A percentile compares a stretch with the other conserved stretches of the same genome.
Evolutionary conservation across 1,140 invertebrate species (phyloP).

Genomic region (Phocides pigmalion): DNA sequence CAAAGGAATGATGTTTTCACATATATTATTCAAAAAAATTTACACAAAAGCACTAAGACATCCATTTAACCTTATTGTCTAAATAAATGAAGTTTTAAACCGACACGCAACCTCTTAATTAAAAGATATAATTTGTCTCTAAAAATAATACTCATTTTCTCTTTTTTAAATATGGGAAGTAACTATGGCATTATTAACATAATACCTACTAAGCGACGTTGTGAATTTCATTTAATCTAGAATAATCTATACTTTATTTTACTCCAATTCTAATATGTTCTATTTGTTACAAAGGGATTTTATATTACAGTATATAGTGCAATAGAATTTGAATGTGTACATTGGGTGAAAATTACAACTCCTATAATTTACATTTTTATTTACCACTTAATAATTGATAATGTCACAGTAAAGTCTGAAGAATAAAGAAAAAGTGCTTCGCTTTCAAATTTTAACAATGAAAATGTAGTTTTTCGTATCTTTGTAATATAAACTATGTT

Average conservation of each 20-base stretch:
- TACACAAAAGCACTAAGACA: conserved; percentile 85
- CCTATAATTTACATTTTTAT: conserved; percentile 52
- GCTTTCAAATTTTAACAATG: conserved; percentile 21
- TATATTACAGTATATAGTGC: conserved; percentile 76
- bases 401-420: conserved; percentile 23
- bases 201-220: conserved; percentile 79
- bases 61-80: conserved; percentile 84
- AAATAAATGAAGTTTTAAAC: conserved; percentile 82
- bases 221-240: conserved; percentile 64
- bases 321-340: conserved; percentile 74
- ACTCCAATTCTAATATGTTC: conserved; percentile 62
- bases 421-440: conserved; percentile 17
- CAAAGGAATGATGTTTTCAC: conserved; percentile 70
- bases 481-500: background rate
- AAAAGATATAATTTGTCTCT: conserved; percentile 81
- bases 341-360: conserved; percentile 66
- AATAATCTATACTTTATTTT: conserved; percentile 62
- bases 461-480: background rate
- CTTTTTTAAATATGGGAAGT: conserved; percentile 71
- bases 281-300: conserved; percentile 69
- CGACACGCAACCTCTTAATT: conserved; percentile 80
- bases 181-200: conserved; percentile 78
- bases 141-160: conserved; percentile 82
- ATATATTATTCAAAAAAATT: conserved; percentile 85
- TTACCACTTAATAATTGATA: conserved; percentile 13